Percentiles rank a stretch among this genome's conserved stretches.
These are phyloP conservation scores for Cottus gobio DNA, from an alignment of 2,113 vertebrate species.

Conservation along the genomic window DNA sequence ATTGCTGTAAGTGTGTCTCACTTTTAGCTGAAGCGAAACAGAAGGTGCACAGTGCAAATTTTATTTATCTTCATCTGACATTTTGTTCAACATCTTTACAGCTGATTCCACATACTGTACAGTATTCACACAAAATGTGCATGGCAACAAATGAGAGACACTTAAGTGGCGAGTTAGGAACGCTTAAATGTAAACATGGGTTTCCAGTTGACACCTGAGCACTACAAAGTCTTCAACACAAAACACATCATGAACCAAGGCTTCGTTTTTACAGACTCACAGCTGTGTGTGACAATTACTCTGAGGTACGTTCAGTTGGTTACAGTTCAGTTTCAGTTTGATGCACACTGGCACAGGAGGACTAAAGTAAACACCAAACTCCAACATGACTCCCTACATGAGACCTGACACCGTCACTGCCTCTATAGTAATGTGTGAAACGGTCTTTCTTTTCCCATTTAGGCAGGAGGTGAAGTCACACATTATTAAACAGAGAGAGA, in stretches of 20 bases:
- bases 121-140: conserved; percentile 38
- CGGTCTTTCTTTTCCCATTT: neutral
- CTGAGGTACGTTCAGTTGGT: conserved; percentile 59
- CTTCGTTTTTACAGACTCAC: conserved; percentile 49
- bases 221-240: conserved; percentile 40
- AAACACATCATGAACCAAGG: conserved; percentile 45
- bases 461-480: neutral
- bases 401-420: neutral
- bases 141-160: conserved; percentile 45
- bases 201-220: conserved; percentile 74
- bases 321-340: conserved; percentile 38
- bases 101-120: conserved; percentile 34
- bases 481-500: no score
- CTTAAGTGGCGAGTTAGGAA: conserved; percentile 36
- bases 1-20: neutral
- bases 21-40: neutral
- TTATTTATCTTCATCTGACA: conserved; percentile 57
- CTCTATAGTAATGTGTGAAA: neutral
- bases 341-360: conserved; percentile 7
- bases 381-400: neutral
- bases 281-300: conserved; percentile 37
- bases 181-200: conserved; percentile 70
- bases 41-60: conserved; percentile 62
- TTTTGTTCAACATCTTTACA: conserved; percentile 51
- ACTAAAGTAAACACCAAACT: conserved; percentile 24